Base-by-base conservation (phyloP, 2,113 vertebrate species). In the Coreoperca whiteheadi region DNA sequence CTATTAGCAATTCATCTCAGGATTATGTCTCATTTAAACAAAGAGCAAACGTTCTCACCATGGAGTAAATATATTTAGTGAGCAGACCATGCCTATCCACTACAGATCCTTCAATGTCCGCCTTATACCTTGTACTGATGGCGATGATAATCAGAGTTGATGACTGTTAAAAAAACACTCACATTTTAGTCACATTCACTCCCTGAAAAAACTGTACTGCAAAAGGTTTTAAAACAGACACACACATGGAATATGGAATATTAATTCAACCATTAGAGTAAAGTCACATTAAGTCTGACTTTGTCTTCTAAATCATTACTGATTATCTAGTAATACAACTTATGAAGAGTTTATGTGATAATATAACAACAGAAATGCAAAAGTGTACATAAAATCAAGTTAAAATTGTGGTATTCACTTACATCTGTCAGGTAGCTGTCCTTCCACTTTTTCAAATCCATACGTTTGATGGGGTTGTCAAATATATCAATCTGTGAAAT, bases 41-140 rank as follows among this genome's bases (percentile, higher is more conserved):
- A 67, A 71, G 41, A 30, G 18, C 1, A 32, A 70, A 64, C 2
- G 6, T 30, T 56, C 96, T 97, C 87, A 98, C 97, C 96, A 97
- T 96, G 65, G 96, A 94, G 92, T 98, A 95, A 81, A 99, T 97
- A 87, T 98, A 98, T 93, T 96, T 97, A 65, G 97, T 97, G 91
- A 97, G 96, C 91, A 97, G 95, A 81, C 96, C 96, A 0, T 97
- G 97, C 71, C 90, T 96, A 82, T 98, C 96, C 73, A 93, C 90
- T 69, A 93, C 94, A 39, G 95, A 93, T 63, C 96, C 96, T 92
- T 98, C 97, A 85, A 97, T 96, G 93, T 97, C 97, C 69, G 94
- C 93, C 94, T 97, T 97, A 93, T 98, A 98, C 92, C 96, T 97
- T 89, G 97, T 97, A 94, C 97, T 97, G 95, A 99, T 96, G 88